Conservation (phyloP, 2,888 invertebrate genomes). For the Mechanitis messenoides region DNA sequence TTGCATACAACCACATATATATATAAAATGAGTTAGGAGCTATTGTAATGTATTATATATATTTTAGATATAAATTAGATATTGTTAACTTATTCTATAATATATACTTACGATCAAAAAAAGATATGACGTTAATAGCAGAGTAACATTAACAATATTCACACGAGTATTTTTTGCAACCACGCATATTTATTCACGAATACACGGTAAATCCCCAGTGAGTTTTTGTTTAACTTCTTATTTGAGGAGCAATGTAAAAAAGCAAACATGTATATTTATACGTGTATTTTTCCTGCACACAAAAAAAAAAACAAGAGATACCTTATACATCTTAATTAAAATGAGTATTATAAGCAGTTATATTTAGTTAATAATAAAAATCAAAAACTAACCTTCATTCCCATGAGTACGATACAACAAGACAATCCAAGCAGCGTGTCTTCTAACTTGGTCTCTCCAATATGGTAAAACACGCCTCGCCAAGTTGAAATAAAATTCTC, state of each 20-base stretch:
- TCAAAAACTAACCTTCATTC: conserved; percentile 75
- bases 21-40: too few relatives aligned
- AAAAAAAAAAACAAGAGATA: background rate
- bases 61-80: background rate
- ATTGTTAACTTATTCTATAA: background rate
- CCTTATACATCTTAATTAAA: background rate
- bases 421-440: conserved; percentile 79
- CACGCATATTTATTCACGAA: background rate
- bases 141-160: background rate
- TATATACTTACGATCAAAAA: background rate
- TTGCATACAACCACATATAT: too few relatives aligned
- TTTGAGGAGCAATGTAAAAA: too few relatives aligned
- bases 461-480: conserved; percentile 72
- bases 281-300: too few relatives aligned
- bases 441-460: conserved; percentile 71
- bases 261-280: too few relatives aligned
- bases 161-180: background rate
- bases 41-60: background rate
- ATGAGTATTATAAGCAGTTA: too few relatives aligned
- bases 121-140: background rate
- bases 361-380: too few relatives aligned
- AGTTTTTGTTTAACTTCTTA: too few relatives aligned
- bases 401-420: conserved; percentile 77
- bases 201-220: background rate
- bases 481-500: conserved; percentile 80